Evolutionary conservation across 1,140 invertebrate genomes (phyloP).

Genomic region (Elymnias hypermnestra): DNA sequence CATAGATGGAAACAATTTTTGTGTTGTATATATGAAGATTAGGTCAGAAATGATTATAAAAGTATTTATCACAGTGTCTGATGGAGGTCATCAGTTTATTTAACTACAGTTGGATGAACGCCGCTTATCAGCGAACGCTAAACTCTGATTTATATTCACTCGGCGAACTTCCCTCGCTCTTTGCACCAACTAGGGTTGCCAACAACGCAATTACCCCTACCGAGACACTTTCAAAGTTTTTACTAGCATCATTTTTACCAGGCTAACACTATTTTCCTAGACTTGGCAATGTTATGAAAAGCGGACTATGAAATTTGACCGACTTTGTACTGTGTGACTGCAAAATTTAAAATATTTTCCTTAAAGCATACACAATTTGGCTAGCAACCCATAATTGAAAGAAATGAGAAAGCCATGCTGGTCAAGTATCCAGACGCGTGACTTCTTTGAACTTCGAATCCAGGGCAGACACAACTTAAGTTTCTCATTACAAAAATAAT

Average conservation of each 20-base stretch:
- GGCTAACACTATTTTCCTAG: not conserved
- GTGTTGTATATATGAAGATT: too few relatives aligned
- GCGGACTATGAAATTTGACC: not conserved
- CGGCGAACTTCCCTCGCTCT: conserved; percentile 25
- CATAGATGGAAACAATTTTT: too few relatives aligned
- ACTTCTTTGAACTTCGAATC: too few relatives aligned
- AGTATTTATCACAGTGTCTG: too few relatives aligned
- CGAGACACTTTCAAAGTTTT: conserved; percentile 13
- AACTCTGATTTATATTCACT: conserved; percentile 51
- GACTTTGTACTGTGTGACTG: not conserved
- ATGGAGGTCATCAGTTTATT: conserved; percentile 19
- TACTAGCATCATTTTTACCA: conserved; percentile 2
- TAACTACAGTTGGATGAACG: conserved; percentile 27
- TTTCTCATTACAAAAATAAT: too few relatives aligned
- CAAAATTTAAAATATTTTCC: not conserved
- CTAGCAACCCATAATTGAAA: too few relatives aligned
- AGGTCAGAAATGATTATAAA: too few relatives aligned
- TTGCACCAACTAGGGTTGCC: conserved; percentile 17
- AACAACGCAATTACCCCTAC: conserved; percentile 18
- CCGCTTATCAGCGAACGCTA: conserved; percentile 32
- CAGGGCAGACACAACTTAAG: too few relatives aligned
- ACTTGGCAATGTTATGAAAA: not conserved
- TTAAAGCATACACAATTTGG: too few relatives aligned
- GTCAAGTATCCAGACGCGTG: too few relatives aligned
- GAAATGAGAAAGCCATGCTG: too few relatives aligned